Percentiles rank a stretch among this genome's conserved stretches.
phyloP scores from a whole-genome alignment of 2,797 vertebrate genomes.

The Sternotherus odoratus region DNA sequence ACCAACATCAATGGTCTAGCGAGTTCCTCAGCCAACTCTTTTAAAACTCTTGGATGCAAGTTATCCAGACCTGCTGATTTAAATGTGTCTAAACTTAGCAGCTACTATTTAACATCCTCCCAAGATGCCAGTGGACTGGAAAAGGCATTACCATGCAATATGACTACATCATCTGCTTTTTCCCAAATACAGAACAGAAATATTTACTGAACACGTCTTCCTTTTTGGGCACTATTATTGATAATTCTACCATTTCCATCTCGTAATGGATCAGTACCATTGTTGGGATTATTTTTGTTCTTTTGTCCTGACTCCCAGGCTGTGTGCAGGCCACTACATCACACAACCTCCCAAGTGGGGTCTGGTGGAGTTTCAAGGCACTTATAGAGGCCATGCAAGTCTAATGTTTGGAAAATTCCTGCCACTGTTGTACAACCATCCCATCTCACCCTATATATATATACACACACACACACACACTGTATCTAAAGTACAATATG shows the following conservation, averaged over 20 bases:
- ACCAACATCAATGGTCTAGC: background rate
- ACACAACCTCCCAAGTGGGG: background rate
- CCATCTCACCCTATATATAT: background rate
- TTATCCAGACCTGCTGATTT: background rate
- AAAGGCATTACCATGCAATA: background rate
- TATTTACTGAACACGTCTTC: background rate
- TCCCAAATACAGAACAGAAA: background rate
- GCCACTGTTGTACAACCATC: background rate
- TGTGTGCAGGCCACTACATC: background rate
- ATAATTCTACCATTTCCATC: background rate
- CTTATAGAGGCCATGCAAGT: background rate
- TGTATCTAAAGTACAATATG: background rate
- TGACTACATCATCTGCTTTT: background rate
- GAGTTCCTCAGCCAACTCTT: background rate
- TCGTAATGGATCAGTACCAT: background rate
- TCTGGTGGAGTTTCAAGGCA: background rate
- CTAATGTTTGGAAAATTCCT: background rate
- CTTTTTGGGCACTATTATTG: background rate
- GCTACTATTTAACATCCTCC: background rate
- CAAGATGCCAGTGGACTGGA: background rate
- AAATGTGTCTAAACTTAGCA: background rate
- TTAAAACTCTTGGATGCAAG: background rate
- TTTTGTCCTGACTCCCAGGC: background rate
- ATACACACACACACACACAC: rapidly evolving
- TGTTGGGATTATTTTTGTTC: background rate